These are phyloP conservation scores for Onychorhynchus coronatus DNA, from an alignment of 2,113 vertebrate species.

Conservation along the genomic window DNA sequence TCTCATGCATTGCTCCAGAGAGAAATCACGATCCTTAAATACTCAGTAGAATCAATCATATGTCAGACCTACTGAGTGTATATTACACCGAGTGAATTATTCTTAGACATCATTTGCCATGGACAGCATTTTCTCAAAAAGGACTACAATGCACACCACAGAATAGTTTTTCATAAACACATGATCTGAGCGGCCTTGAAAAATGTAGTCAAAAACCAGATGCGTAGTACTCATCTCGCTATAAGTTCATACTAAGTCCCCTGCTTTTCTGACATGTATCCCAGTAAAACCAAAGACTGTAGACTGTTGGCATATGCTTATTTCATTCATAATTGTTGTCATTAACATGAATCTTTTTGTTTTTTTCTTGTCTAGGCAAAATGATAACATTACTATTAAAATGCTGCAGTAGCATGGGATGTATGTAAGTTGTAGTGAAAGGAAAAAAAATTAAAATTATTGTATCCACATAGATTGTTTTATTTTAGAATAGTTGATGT, in stretches of 20 bases:
- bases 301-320: not conserved
- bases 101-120: not conserved
- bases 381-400: not conserved
- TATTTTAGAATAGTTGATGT: not conserved
- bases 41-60: not conserved
- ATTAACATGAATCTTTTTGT: not conserved
- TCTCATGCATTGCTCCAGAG: fast-evolving
- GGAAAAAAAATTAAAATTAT: not conserved
- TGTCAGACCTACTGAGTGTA: not conserved
- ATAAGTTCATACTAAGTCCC: not conserved
- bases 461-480: not conserved
- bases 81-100: not conserved
- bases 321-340: not conserved
- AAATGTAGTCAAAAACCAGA: not conserved
- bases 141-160: not conserved
- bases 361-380: not conserved
- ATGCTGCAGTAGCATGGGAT: not conserved
- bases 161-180: not conserved
- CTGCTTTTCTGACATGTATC: not conserved
- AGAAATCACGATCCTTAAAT: not conserved
- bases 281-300: not conserved
- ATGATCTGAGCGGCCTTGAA: not conserved
- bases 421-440: not conserved
- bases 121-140: not conserved
- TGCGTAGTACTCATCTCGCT: not conserved